Conservation (phyloP, 2,888 invertebrate species). For the Drosophila meridiana region DNA sequence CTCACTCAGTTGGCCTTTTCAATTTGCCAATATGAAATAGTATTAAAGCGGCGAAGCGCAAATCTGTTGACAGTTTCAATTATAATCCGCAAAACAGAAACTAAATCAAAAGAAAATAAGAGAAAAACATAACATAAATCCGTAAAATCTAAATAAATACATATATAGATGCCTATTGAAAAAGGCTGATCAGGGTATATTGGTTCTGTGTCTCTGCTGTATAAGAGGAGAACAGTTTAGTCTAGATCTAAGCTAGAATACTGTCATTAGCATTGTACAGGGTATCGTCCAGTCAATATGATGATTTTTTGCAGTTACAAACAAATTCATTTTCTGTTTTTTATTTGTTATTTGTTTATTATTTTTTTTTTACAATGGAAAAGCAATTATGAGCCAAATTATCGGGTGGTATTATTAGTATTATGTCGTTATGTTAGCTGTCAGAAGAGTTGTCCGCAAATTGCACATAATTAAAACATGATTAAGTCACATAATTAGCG, state of each 20-base stretch:
- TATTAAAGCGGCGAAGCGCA: slow-evolving; percentile 27
- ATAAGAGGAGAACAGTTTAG: not conserved
- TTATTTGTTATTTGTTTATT: not conserved
- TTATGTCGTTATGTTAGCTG: slow-evolving; percentile 6
- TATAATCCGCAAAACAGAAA: slow-evolving; percentile 33
- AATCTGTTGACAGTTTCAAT: slow-evolving; percentile 68
- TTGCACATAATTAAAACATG: slow-evolving; percentile 8
- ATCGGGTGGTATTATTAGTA: slow-evolving; percentile 3
- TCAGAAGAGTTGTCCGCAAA: not conserved
- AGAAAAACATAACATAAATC: not conserved
- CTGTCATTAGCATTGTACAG: not conserved
- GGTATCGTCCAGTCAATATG: not conserved
- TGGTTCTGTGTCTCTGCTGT: not conserved
- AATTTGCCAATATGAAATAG: slow-evolving; percentile 17
- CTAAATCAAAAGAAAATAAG: not conserved
- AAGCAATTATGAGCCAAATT: not conserved
- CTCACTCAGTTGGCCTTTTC: slow-evolving; percentile 1
- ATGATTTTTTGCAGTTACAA: not conserved
- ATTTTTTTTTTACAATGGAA: not conserved
- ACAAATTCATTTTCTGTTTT: not conserved
- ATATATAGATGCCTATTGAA: not conserved
- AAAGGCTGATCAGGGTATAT: not conserved
- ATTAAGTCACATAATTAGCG: slow-evolving; percentile 4
- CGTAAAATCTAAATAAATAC: not conserved
- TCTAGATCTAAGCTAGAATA: not conserved